Evolutionary conservation across 1,140 invertebrate genomes (phyloP).

Genomic region (Microplitis demolitor): DNA sequence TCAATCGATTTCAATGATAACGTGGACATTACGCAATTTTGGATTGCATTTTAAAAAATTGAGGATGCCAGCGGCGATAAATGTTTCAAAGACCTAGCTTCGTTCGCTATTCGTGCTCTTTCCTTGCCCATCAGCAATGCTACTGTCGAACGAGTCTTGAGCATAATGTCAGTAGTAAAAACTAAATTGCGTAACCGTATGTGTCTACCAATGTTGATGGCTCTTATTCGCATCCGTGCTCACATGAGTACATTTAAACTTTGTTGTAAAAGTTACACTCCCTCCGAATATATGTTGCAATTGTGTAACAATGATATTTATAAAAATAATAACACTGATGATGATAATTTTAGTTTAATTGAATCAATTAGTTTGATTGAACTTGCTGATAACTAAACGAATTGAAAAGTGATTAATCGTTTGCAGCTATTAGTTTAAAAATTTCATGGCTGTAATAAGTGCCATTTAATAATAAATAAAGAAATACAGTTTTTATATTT

Average conservation of each 20-base stretch:
- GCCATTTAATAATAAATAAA: too few relatives aligned
- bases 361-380: too few relatives aligned
- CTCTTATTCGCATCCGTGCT: slow-evolving; percentile 30
- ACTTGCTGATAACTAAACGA: too few relatives aligned
- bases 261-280: slow-evolving; percentile 30
- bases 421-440: too few relatives aligned
- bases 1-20: neutral
- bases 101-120: slow-evolving; percentile 26
- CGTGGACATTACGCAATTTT: slow-evolving; percentile 25
- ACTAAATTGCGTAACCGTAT: slow-evolving; percentile 32
- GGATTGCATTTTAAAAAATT: slow-evolving; percentile 31
- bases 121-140: slow-evolving; percentile 37
- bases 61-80: slow-evolving; percentile 30
- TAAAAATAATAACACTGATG: too few relatives aligned
- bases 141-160: slow-evolving; percentile 36
- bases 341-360: too few relatives aligned
- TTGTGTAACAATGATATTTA: too few relatives aligned
- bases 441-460: too few relatives aligned
- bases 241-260: slow-evolving; percentile 9
- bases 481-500: too few relatives aligned
- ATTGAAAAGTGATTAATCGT: too few relatives aligned
- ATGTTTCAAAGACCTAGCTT: slow-evolving; percentile 33
- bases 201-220: slow-evolving; percentile 20
- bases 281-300: neutral
- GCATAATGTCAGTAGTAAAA: slow-evolving; percentile 34